Conservation (phyloP, 2,797 vertebrate genomes). For the Melopsittacus undulatus region DNA sequence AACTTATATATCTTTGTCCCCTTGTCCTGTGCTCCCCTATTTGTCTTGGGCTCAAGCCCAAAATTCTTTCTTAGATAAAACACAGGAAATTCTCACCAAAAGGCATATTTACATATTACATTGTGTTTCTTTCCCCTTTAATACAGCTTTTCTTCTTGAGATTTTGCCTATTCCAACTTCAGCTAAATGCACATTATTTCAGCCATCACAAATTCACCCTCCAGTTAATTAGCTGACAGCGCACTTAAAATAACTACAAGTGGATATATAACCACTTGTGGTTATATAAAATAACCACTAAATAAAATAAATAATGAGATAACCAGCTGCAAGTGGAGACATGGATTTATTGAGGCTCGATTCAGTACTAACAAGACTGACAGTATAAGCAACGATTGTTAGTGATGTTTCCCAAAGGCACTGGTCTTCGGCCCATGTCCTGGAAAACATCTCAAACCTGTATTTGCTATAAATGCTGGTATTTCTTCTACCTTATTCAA, state of each 20-base stretch:
- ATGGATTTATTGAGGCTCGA: background rate
- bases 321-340: background rate
- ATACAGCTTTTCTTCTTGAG: background rate
- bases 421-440: background rate
- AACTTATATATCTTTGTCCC: background rate
- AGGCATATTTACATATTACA: conserved; percentile 4
- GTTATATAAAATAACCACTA: background rate
- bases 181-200: background rate
- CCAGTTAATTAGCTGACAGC: background rate
- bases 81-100: conserved; percentile 43
- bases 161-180: background rate
- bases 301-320: background rate
- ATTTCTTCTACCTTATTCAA: background rate
- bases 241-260: background rate
- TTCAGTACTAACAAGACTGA: background rate
- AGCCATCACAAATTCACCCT: background rate
- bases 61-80: conserved; percentile 33
- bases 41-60: conserved; percentile 13
- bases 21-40: background rate
- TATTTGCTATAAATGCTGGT: background rate
- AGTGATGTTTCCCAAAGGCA: background rate
- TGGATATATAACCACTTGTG: background rate
- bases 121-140: background rate
- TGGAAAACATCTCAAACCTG: background rate
- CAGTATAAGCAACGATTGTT: background rate